A percentile compares a stretch with the other conserved stretches of the same genome.
Conservation (phyloP, 2,888 invertebrate species). For the Leucania comma region DNA sequence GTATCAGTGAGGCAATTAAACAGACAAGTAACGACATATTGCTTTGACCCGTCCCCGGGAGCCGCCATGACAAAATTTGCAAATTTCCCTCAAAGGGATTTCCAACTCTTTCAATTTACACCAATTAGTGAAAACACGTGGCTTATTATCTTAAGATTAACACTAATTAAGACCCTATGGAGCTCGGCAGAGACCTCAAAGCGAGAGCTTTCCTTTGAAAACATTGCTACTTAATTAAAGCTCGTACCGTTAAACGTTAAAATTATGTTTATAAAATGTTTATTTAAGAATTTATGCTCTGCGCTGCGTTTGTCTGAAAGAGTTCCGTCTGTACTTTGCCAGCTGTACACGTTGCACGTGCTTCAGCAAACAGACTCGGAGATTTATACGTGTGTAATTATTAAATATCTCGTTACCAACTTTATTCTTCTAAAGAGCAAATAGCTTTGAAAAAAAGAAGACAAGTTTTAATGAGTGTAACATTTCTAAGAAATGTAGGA, state of each 20-base stretch:
- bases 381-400: constrained; percentile 57
- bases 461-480: constrained; percentile 55
- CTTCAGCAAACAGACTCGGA: constrained; percentile 44
- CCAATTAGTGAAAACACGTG: constrained; percentile 85
- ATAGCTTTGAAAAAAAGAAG: constrained; percentile 45
- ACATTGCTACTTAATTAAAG: constrained; percentile 83
- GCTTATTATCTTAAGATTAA: constrained; percentile 88
- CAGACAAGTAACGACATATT: constrained; percentile 39
- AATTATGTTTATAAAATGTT: constrained; percentile 66
- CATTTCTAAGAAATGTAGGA: constrained; percentile 48
- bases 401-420: constrained; percentile 47
- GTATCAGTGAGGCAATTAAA: constrained; percentile 54
- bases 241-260: constrained; percentile 61
- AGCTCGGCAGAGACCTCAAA: constrained; percentile 79
- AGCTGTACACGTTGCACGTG: constrained; percentile 31
- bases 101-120: constrained; percentile 78
- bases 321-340: constrained; percentile 48
- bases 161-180: constrained; percentile 85
- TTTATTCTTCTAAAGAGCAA: constrained; percentile 45
- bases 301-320: constrained; percentile 49
- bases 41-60: constrained; percentile 32
- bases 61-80: constrained; percentile 41
- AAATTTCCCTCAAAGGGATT: constrained; percentile 60
- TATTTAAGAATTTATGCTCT: constrained; percentile 66
- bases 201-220: constrained; percentile 83